Conservation (phyloP, 2,888 invertebrate species). For the Plebejus melissa region DNA sequence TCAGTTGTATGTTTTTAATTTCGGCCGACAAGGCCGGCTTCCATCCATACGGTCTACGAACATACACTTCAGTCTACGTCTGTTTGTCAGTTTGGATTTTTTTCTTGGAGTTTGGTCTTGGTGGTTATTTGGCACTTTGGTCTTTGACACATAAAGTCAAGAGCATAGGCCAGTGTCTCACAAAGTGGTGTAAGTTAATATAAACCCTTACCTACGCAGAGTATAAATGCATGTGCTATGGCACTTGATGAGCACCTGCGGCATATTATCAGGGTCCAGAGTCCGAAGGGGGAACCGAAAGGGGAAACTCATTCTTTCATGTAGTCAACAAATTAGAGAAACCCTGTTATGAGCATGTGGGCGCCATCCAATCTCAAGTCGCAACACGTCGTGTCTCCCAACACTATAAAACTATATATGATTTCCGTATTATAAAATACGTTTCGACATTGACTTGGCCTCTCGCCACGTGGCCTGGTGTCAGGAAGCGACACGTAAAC, state of each 20-base stretch:
- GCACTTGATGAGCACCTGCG: not conserved
- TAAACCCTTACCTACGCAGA: not conserved
- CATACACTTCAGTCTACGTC: no score
- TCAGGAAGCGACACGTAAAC: slow-evolving; percentile 64
- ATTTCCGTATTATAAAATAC: slow-evolving; percentile 17
- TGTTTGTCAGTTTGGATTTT: no score
- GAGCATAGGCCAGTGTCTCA: not conserved
- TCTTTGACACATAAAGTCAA: no score
- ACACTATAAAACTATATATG: not conserved
- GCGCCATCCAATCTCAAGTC: not conserved
- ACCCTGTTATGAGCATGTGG: not conserved
- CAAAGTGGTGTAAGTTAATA: not conserved
- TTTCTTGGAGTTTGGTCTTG: no score
- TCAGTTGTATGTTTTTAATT: no score
- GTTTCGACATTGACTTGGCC: slow-evolving; percentile 43
- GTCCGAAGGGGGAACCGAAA: not conserved
- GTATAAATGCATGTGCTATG: not conserved
- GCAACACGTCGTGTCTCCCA: slow-evolving; percentile 1
- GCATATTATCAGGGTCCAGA: no score
- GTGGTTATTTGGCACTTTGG: no score
- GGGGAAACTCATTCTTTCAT: not conserved
- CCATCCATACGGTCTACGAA: no score
- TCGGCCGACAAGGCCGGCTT: no score
- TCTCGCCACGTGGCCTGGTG: slow-evolving; percentile 56
- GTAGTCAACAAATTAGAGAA: not conserved